Conservation (phyloP, 53 echinoderm and acorn worm genomes). For the Crossaster papposus region DNA sequence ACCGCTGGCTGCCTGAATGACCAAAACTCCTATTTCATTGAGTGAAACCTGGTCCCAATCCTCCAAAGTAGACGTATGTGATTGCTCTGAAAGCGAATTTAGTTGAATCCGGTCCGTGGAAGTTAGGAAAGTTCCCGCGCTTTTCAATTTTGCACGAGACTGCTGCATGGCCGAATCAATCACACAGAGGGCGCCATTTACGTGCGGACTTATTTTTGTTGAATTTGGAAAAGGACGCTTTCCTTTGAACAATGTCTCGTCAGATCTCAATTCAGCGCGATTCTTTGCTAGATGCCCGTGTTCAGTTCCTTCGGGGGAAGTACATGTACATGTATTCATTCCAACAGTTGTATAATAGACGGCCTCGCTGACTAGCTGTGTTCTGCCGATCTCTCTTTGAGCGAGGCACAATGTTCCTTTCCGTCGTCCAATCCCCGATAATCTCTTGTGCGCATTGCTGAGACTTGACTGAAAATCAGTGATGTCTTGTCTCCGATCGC, state of each 20-base stretch:
- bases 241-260: background rate
- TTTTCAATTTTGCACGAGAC: background rate
- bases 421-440: constrained; percentile 23
- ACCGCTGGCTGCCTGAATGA: constrained; percentile 1
- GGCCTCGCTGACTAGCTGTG: too few relatives aligned
- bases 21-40: background rate
- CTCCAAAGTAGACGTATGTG: background rate
- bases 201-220: background rate
- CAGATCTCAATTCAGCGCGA: background rate
- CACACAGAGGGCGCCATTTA: background rate
- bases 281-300: background rate
- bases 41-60: background rate
- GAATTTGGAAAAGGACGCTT: background rate
- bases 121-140: background rate
- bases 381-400: background rate
- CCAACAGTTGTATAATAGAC: background rate
- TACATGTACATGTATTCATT: too few relatives aligned
- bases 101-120: background rate
- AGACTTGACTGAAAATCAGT: constrained; percentile 29
- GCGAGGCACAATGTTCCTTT: background rate
- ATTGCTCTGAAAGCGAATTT: background rate
- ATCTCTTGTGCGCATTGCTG: constrained; percentile 36
- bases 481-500: background rate
- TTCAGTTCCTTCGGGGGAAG: background rate
- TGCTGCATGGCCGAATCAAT: background rate